phyloP scores from a whole-genome alignment of 2,797 vertebrate genomes.

The Odontamblyopus rebecca region DNA sequence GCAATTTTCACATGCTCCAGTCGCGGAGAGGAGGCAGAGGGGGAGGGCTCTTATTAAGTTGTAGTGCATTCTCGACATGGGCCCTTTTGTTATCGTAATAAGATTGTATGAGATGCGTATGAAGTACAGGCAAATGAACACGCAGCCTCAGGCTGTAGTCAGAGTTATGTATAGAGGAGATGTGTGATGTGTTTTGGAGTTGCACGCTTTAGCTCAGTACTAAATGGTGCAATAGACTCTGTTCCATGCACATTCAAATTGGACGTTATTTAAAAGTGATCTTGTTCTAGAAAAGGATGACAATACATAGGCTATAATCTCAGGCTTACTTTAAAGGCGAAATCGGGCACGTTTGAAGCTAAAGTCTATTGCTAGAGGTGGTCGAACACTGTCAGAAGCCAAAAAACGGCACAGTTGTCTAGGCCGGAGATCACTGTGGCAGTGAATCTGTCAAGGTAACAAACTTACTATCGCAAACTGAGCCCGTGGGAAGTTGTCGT shows the following conservation, averaged over 20 bases:
- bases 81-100: constrained; percentile 39
- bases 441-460: too few relatives aligned
- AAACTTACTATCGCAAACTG: too few relatives aligned
- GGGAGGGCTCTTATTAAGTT: constrained; percentile 5
- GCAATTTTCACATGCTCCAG: constrained; percentile 64
- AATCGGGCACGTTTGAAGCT: too few relatives aligned
- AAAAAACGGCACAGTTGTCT: too few relatives aligned
- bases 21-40: constrained; percentile 32
- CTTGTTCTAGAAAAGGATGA: not conserved
- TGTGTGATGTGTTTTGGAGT: not conserved
- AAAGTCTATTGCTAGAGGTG: too few relatives aligned
- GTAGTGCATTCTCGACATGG: constrained; percentile 39
- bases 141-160: not conserved
- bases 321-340: too few relatives aligned
- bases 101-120: constrained; percentile 22
- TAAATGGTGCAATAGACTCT: too few relatives aligned
- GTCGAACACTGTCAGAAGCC: too few relatives aligned
- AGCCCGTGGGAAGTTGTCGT: too few relatives aligned
- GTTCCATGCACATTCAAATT: not conserved
- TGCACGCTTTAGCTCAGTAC: not conserved
- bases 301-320: too few relatives aligned
- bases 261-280: not conserved
- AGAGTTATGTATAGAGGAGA: not conserved
- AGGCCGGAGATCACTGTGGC: too few relatives aligned
- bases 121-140: constrained; percentile 32